Evolutionary conservation across 2,113 vertebrate species (phyloP).

Genomic region (Larimichthys crocea): DNA sequence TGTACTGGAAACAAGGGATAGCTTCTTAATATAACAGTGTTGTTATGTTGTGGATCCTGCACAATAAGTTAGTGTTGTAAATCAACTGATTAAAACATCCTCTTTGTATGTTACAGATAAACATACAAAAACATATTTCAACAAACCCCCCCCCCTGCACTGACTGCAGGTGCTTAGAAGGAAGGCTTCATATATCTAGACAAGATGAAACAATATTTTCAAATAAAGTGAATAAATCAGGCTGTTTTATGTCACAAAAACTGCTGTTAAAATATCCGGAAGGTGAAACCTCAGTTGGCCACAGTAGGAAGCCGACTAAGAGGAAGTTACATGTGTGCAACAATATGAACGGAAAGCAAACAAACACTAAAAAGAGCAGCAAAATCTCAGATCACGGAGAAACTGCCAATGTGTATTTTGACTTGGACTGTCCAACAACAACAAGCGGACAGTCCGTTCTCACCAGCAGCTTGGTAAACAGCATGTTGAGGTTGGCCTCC

Average conservation of each 20-base stretch:
- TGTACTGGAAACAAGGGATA: not conserved
- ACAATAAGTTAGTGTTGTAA: not conserved
- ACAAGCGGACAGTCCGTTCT: constrained; percentile 61
- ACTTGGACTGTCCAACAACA: not conserved
- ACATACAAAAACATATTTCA: not conserved
- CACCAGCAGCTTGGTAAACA: constrained; percentile 98
- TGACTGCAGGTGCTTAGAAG: not conserved
- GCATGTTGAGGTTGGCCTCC: constrained; percentile 95
- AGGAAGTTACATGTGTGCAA: not conserved
- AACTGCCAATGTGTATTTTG: not conserved
- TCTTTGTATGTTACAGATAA: not conserved
- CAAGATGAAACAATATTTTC: not conserved
- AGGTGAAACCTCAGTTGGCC: not conserved
- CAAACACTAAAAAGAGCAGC: not conserved
- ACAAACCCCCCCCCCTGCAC: not conserved
- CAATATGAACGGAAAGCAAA: not conserved
- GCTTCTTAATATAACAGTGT: not conserved
- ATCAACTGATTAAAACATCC: too few species aligned
- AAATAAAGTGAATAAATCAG: not conserved
- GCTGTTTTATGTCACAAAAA: not conserved
- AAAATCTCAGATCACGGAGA: not conserved
- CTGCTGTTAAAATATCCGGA: not conserved
- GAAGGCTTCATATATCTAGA: not conserved
- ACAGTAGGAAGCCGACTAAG: not conserved
- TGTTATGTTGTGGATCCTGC: not conserved